Base-by-base conservation (phyloP, 2,113 vertebrate species). In the Grus americana region DNA sequence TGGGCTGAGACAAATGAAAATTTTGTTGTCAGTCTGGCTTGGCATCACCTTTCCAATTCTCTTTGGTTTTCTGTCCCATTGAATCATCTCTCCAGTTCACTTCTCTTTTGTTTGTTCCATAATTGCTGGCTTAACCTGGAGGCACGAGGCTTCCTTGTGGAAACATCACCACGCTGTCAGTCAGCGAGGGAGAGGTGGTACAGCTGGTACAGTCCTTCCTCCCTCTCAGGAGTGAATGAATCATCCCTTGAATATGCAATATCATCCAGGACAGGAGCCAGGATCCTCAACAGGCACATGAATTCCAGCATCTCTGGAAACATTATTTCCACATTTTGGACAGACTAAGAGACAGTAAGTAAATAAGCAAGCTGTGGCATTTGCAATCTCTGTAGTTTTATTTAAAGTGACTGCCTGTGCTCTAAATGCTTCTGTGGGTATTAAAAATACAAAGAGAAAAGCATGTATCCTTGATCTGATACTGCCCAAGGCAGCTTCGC, bases 211-310 rank as follows among this genome's bases (percentile, higher is more conserved):
- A 55, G 90, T 67, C 95, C 92, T 94, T 94, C 95, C 95, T 96
- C 89, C 90, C 79, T 65, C 95, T 86, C 71, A 54, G 91, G 84
- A 95, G 84, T 73, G 59, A 50, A 72, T 96, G 95, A 95, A 93
- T 97, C 96, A 97, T 95, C 46, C 85, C 90, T 38, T 97, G 95
- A 97, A 96, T 97, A 97, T 95, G 97, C 96, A 97, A 87, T 95
- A 95, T 96, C 94, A 97, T 76, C 90, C 95, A 94, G 94, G 95
- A 97, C 82, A 93, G 79, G 29, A 96, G 95, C 96, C 96, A 97
- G 96, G 84, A 96, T 95, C 89, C 89, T 95, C 91, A 88, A 86
- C 79, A 96, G 81, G 82, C 95, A 88, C 94, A 93, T 26, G 84
- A 96, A 95, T 97, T 95, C 74, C 93, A 92, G 80, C 92, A 95